Evolutionary conservation across 2,888 invertebrate species (phyloP).

Genomic region (Oxytorus armatus): DNA sequence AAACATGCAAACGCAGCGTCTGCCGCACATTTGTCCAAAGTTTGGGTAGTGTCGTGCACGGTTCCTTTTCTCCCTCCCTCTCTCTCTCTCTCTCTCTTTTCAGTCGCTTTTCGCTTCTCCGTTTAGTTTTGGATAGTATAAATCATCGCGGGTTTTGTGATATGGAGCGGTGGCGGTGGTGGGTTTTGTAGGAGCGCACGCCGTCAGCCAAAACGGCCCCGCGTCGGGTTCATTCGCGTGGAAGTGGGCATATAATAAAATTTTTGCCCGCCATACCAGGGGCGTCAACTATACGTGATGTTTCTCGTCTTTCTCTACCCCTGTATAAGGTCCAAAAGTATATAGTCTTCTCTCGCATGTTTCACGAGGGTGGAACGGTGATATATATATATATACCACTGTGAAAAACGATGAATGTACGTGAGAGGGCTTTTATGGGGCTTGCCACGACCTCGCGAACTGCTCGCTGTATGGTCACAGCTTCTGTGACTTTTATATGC

Average conservation of each 20-base stretch:
- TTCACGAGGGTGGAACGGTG: constrained; percentile 64
- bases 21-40: constrained; percentile 47
- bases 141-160: constrained; percentile 54
- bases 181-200: constrained; percentile 46
- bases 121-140: constrained; percentile 44
- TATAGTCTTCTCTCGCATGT: constrained; percentile 16
- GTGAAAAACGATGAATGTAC: constrained; percentile 61
- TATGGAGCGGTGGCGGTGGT: constrained; percentile 39
- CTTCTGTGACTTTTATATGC: constrained; percentile 6
- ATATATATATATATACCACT: constrained; percentile 41
- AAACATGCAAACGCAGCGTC: constrained; percentile 54
- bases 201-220: constrained; percentile 63
- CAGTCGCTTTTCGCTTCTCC: constrained; percentile 23
- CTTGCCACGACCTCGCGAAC: constrained; percentile 75
- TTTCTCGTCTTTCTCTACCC: constrained; percentile 69
- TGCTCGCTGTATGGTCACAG: constrained; percentile 16
- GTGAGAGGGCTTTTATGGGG: constrained; percentile 82
- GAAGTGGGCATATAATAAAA: constrained; percentile 83
- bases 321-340: constrained; percentile 14
- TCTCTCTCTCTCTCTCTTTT: constrained; percentile 1
- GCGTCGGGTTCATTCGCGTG: constrained; percentile 79
- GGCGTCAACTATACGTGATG: constrained; percentile 82
- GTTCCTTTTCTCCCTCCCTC: background rate
- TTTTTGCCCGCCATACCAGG: constrained; percentile 82
- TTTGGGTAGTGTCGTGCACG: background rate